Percentiles rank a stretch among this genome's conserved stretches.
Evolutionary conservation across 2,113 vertebrate species (phyloP).

Genomic region (Daubentonia madagascariensis): DNA sequence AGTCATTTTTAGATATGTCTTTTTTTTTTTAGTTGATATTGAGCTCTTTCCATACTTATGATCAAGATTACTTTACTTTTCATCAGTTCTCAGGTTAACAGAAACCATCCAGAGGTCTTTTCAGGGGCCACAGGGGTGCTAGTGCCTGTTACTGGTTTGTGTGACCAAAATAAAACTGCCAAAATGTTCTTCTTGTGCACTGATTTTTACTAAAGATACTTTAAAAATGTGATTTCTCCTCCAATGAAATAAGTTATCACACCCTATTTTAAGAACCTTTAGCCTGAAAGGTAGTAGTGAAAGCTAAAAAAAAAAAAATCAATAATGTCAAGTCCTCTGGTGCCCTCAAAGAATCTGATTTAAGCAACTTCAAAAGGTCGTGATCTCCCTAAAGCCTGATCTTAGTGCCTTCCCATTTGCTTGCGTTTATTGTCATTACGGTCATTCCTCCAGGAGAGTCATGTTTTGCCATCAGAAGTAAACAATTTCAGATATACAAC

Average conservation of each 20-base stretch:
- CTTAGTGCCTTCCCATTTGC: not conserved
- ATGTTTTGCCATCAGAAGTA: not conserved
- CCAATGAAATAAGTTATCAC: not conserved
- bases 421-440: not conserved
- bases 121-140: too few relatives aligned
- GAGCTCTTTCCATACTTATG: not conserved
- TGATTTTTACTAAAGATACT: constrained; percentile 8
- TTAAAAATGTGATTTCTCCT: constrained; percentile 34
- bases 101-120: not conserved
- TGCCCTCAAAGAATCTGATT: not conserved
- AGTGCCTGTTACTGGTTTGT: not conserved
- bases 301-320: not conserved
- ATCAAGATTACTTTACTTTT: not conserved
- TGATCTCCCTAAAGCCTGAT: not conserved
- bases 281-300: not conserved
- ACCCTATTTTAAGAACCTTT: constrained; percentile 1
- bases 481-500: not conserved
- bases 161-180: not conserved
- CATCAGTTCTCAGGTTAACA: not conserved
- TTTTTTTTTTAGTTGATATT: not conserved
- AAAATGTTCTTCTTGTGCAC: not conserved
- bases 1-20: not conserved
- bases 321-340: not conserved
- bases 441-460: not conserved
- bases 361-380: not conserved